Conservation (phyloP, 2,113 vertebrate species). For the Herpetotheres cachinnans region DNA sequence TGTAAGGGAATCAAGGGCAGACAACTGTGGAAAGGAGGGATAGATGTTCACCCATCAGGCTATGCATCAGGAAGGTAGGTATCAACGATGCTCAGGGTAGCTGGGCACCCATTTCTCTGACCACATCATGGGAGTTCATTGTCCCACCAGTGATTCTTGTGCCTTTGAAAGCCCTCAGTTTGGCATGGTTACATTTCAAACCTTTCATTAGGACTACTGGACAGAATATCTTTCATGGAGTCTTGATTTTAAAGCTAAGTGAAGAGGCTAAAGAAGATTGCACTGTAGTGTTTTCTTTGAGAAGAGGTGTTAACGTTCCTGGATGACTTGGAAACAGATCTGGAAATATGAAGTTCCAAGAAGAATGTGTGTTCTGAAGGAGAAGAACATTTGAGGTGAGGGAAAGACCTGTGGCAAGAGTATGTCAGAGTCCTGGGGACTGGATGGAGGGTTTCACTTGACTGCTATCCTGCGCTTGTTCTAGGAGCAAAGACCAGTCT, state of each 20-base stretch:
- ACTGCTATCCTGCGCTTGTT: not conserved
- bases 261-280: not conserved
- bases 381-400: not conserved
- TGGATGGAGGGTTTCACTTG: not conserved
- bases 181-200: not conserved
- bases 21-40: not conserved
- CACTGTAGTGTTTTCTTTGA: not conserved
- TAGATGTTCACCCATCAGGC: not conserved
- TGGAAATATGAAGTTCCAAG: not conserved
- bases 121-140: not conserved
- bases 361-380: not conserved
- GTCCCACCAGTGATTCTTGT: not conserved
- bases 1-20: not conserved
- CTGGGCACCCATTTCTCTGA: not conserved
- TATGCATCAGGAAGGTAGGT: not conserved
- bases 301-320: not conserved
- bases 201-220: not conserved
- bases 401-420: not conserved
- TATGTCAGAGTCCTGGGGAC: not conserved
- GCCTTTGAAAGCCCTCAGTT: not conserved
- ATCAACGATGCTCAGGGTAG: not conserved
- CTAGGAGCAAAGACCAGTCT: not conserved
- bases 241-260: not conserved
- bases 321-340: not conserved
- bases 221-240: not conserved